Percentiles rank a stretch among this genome's conserved stretches.
phyloP scores from a whole-genome alignment of 2,888 invertebrate genomes.

The Pherbina coryleti region DNA sequence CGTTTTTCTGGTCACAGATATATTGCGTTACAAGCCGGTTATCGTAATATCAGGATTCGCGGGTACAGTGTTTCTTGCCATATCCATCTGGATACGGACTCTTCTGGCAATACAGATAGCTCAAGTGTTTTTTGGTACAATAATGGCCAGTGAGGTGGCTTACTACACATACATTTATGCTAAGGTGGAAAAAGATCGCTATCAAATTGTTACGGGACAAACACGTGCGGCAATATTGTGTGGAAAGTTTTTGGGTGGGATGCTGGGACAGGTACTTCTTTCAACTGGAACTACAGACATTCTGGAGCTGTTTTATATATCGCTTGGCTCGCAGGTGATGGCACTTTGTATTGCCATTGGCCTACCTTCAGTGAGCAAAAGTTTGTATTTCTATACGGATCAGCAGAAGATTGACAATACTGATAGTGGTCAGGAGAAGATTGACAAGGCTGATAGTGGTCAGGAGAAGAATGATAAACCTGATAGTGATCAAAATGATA shows the following conservation, averaged over 20 bases:
- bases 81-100: conserved; percentile 81
- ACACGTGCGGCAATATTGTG: conserved; percentile 84
- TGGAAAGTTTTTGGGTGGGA: conserved; percentile 83
- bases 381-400: conserved; percentile 81
- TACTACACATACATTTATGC: conserved; percentile 95
- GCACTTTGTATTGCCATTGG: conserved; percentile 83
- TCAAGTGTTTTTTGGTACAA: conserved; percentile 85
- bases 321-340: conserved; percentile 78
- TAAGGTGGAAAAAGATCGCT: conserved; percentile 82
- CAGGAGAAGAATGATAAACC: no score
- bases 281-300: conserved; percentile 78
- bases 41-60: conserved; percentile 79
- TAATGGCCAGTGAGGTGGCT: conserved; percentile 90
- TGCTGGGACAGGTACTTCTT: conserved; percentile 80
- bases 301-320: conserved; percentile 83
- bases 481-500: no score
- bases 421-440: no score
- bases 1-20: conserved; percentile 87
- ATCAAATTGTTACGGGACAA: conserved; percentile 87
- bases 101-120: conserved; percentile 77
- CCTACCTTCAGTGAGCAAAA: conserved; percentile 79
- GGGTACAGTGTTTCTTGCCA: conserved; percentile 80
- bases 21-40: conserved; percentile 84
- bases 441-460: no score
- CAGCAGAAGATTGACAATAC: background rate